phyloP scores from a whole-genome alignment of 2,113 vertebrate genomes.

The Ceratotherium simum region DNA sequence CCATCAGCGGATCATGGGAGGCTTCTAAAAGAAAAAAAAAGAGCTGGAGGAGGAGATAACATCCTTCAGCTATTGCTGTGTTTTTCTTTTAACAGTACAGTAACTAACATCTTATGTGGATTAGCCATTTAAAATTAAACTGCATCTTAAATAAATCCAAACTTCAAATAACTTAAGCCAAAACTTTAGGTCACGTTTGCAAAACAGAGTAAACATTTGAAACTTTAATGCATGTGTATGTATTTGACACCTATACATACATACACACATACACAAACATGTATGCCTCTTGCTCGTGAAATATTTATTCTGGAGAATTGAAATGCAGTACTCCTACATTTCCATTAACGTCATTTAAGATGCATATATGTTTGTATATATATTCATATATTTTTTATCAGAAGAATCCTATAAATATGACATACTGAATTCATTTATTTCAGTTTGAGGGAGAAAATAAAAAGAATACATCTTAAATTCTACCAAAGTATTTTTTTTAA shows the following conservation, averaged over 20 bases:
- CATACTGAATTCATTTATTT: slow-evolving; percentile 23
- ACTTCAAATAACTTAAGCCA: slow-evolving; percentile 50
- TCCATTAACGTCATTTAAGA: slow-evolving; percentile 52
- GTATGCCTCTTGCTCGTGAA: slow-evolving; percentile 28
- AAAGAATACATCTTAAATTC: slow-evolving; percentile 14
- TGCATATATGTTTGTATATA: neutral
- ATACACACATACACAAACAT: neutral
- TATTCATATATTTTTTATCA: neutral
- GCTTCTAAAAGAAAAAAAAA: slow-evolving; percentile 82
- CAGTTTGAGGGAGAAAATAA: neutral
- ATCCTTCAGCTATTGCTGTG: neutral
- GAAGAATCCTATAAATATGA: slow-evolving; percentile 42
- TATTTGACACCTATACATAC: neutral
- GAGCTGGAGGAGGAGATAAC: slow-evolving; percentile 68
- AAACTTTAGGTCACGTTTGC: slow-evolving; percentile 55
- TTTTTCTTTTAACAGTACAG: slow-evolving; percentile 64
- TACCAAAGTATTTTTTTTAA: neutral
- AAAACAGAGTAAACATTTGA: neutral
- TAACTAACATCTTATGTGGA: slow-evolving; percentile 78
- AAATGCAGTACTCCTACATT: neutral
- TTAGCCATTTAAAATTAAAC: slow-evolving; percentile 78
- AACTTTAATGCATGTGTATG: neutral
- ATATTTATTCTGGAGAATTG: slow-evolving; percentile 28
- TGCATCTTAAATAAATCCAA: slow-evolving; percentile 36
- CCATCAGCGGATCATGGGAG: slow-evolving; percentile 83